phyloP scores from a whole-genome alignment of 1,140 invertebrate genomes.

The Bombus haemorrhoidalis region DNA sequence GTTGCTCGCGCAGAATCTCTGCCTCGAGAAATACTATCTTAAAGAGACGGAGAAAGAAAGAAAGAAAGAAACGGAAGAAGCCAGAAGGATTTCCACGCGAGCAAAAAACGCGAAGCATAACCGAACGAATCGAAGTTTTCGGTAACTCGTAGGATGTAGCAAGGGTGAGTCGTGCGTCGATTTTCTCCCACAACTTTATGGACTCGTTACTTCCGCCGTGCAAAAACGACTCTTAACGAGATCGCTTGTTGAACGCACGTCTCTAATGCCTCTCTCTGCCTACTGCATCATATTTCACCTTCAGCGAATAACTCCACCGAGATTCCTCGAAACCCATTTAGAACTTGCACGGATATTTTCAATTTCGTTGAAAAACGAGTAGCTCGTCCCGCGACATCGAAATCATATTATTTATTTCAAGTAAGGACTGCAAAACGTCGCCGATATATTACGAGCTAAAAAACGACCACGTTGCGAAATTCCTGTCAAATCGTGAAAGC shows the following conservation, averaged over 20 bases:
- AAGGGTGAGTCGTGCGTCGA: not conserved
- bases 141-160: slow-evolving; percentile 34
- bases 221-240: slow-evolving; percentile 49
- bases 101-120: not conserved
- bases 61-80: slow-evolving; percentile 36
- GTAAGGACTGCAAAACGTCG: not conserved
- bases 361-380: not conserved
- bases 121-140: slow-evolving; percentile 44
- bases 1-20: slow-evolving; percentile 35
- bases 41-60: slow-evolving; percentile 32
- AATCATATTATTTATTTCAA: not conserved
- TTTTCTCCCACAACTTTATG: slow-evolving; percentile 37
- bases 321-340: slow-evolving; percentile 42
- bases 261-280: slow-evolving; percentile 18
- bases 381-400: not conserved
- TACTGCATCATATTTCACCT: slow-evolving; percentile 47
- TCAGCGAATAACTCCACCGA: slow-evolving; percentile 10
- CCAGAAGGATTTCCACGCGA: slow-evolving; percentile 27
- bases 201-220: slow-evolving; percentile 44
- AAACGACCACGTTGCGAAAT: not conserved
- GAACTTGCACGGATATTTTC: slow-evolving; percentile 26
- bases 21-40: slow-evolving; percentile 46
- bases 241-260: slow-evolving; percentile 50
- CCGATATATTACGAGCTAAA: not conserved
- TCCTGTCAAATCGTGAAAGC: not conserved